Conservation (phyloP, 2,113 vertebrate species). For the Tinamus guttatus region DNA sequence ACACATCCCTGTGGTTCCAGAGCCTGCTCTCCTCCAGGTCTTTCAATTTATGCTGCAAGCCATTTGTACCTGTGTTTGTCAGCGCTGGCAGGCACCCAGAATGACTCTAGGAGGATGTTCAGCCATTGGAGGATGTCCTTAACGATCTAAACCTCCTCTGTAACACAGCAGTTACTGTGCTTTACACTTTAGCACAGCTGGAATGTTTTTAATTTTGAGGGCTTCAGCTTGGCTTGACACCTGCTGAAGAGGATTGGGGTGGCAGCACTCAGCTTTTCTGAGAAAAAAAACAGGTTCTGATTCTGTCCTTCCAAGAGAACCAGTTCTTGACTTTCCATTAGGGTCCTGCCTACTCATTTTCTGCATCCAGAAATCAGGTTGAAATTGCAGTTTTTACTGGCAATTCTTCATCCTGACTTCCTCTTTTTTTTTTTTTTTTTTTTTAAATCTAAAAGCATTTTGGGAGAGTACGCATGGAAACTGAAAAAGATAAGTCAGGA, state of each 20-base stretch:
- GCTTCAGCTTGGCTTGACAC: not conserved
- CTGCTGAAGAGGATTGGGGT: not conserved
- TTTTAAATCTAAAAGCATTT: not conserved
- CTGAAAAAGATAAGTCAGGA: not conserved
- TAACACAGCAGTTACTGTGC: fast-evolving
- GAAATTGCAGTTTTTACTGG: not conserved
- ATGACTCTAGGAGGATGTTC: not conserved
- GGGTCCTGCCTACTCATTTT: not conserved
- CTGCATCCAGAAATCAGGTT: not conserved
- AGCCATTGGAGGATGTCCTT: not conserved
- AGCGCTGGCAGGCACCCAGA: not conserved
- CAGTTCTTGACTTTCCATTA: not conserved
- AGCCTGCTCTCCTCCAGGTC: not conserved
- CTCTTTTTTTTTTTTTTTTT: not conserved
- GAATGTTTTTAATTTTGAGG: not conserved
- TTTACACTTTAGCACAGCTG: not conserved
- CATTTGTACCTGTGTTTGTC: not conserved
- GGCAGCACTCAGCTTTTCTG: not conserved
- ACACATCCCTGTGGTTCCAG: not conserved
- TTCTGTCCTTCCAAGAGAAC: not conserved
- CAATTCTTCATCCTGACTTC: not conserved
- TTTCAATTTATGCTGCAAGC: not conserved
- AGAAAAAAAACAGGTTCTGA: not conserved
- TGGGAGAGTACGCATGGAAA: not conserved
- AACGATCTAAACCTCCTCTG: not conserved